Base-by-base conservation (phyloP, 1,140 invertebrate genomes). In the Zaprionus capensis region DNA sequence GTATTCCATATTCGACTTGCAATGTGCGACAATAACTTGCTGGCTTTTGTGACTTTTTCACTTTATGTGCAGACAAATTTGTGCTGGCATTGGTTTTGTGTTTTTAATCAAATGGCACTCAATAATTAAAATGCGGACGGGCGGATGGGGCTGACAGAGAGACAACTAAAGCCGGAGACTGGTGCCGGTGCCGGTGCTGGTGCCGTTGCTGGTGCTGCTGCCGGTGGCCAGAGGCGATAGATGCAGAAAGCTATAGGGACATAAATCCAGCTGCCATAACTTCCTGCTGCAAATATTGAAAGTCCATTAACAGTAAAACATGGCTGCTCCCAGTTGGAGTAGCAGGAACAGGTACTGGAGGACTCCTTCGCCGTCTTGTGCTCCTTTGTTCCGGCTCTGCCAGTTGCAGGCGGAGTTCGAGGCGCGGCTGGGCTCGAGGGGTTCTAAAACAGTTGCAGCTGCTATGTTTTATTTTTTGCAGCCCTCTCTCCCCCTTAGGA, bases 251-350 rank as follows among this genome's bases (percentile, higher is more conserved):
- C 73, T 61, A 36, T 28, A 22, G 74, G 66, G 67, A 82, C 85
- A 81, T 88, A 88, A 88, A 88, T 88, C 82, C 78, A 74, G 62
- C 81, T 90, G 85, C 73, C 84, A 88, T 88, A 88, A 88, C 84
- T 88, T 88, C 85, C 84, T 90, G 71, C 71, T 69, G 81, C 76
- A 85, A 85, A 88, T 90, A 88, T 88, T 65, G 85, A 88, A 88
- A 88, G 81, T 88, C 85, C 85, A 88, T 88, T 88, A 88, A 88
- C 85, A 90, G 85, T 81, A 81, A 88, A 90, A 84, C 78, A 88
- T 83, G 75, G 41, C 69, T 72, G 46, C 41, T 53, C 51, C 73
- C 31, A 34, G 55, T 36, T 69, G 70, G 2, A 26, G 14, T 14
- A 22, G 20, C 46, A 11, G 51, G 9, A 41, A 38, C 22, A 56